Conservation (phyloP, 2,888 invertebrate genomes). For the Chrysolina americana region DNA sequence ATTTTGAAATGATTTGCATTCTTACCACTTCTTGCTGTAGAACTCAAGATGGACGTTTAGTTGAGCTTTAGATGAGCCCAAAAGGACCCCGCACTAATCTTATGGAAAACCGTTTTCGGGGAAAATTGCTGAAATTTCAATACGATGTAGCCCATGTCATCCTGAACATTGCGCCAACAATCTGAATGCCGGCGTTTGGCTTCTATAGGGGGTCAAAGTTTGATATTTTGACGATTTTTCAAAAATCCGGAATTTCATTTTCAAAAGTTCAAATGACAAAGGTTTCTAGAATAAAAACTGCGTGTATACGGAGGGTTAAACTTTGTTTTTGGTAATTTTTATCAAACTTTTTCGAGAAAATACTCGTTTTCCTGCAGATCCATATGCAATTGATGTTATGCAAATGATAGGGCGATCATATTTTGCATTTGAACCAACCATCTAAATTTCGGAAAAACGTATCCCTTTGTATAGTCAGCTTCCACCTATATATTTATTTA, state of each 20-base stretch:
- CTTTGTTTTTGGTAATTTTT: background rate
- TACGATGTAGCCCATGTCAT: too few species aligned
- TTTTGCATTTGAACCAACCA: too few species aligned
- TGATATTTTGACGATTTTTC: background rate
- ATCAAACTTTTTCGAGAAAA: background rate
- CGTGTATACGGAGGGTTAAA: background rate
- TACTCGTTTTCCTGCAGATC: too few species aligned
- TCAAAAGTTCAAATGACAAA: background rate
- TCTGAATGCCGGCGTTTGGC: too few species aligned
- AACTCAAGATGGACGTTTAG: too few species aligned
- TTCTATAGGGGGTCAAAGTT: background rate
- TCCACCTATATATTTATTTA: too few species aligned
- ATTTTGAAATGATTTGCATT: too few species aligned
- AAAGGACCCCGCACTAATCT: background rate
- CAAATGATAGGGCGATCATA: background rate
- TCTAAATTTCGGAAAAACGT: too few species aligned
- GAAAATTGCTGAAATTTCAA: background rate
- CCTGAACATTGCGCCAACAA: too few species aligned
- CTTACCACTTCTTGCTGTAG: too few species aligned
- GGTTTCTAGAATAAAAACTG: background rate
- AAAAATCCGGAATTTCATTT: background rate
- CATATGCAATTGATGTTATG: background rate
- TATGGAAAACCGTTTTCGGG: background rate
- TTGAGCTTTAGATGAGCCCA: too few species aligned
- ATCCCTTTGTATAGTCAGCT: too few species aligned